Evolutionary conservation across 2,888 invertebrate genomes (phyloP).

Genomic region (Scelioninae gen. 2): DNA sequence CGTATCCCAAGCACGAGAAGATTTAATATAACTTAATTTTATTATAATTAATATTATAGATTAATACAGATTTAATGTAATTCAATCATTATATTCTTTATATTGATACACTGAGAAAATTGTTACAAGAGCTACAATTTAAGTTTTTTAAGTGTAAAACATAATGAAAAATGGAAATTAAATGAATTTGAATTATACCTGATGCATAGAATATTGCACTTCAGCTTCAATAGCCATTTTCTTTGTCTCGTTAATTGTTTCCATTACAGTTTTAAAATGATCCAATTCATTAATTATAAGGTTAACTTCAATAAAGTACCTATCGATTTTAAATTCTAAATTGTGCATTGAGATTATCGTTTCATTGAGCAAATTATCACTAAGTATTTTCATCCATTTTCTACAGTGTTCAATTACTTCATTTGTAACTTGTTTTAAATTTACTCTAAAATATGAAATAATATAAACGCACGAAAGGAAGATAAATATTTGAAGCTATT

Average conservation of each 20-base stretch:
- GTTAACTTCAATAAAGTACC: conserved; percentile 82
- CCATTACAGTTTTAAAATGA: conserved; percentile 90
- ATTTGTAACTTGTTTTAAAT: conserved; percentile 78
- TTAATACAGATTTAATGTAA: no score
- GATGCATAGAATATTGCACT: conserved; percentile 80
- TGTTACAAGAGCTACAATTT: no score
- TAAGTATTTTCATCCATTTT: conserved; percentile 88
- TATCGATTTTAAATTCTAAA: conserved; percentile 82
- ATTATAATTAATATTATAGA: no score
- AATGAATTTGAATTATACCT: no score
- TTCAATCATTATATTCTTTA: no score
- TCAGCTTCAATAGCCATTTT: conserved; percentile 87
- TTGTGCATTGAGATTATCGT: conserved; percentile 83
- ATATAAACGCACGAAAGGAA: no score
- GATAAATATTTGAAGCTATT: no score
- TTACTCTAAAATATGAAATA: conserved; percentile 9
- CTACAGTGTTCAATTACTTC: conserved; percentile 84
- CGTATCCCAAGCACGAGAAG: no score
- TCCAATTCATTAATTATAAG: conserved; percentile 86
- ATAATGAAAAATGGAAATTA: no score
- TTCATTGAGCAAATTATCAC: conserved; percentile 81
- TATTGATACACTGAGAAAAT: no score
- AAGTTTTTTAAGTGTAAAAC: no score
- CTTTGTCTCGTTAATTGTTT: conserved; percentile 86
- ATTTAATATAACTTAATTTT: no score